phyloP scores from a whole-genome alignment of 2,797 vertebrate species.

The Mallotus villosus region DNA sequence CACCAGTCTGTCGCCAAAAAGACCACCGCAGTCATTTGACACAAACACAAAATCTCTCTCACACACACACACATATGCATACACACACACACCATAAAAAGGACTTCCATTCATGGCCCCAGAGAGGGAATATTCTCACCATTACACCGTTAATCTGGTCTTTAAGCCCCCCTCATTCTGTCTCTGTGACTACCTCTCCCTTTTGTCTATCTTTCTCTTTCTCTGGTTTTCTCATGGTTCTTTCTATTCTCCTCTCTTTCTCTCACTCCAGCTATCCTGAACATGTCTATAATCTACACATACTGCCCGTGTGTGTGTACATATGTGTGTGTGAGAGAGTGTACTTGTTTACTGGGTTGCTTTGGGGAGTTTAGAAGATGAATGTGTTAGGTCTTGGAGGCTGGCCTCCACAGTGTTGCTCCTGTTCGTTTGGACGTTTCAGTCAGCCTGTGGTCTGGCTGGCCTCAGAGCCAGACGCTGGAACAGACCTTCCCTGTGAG shows the following conservation, averaged over 20 bases:
- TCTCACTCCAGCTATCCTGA: background rate
- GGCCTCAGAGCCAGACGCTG: background rate
- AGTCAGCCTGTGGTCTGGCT: slow-evolving; percentile 40
- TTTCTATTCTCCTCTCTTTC: background rate
- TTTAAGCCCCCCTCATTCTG: slow-evolving; percentile 32
- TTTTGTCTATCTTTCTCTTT: slow-evolving; percentile 13
- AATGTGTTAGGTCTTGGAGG: slow-evolving; percentile 13
- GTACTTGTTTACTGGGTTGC: background rate
- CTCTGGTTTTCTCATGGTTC: background rate
- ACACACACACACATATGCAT: slow-evolving; percentile 37
- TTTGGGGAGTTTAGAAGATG: slow-evolving; percentile 31
- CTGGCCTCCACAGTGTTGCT: background rate
- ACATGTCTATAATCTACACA: background rate
- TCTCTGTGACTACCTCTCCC: background rate
- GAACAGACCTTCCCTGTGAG: background rate
- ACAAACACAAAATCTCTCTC: background rate
- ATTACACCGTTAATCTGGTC: slow-evolving; percentile 50
- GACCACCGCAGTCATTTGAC: slow-evolving; percentile 37
- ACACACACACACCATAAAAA: slow-evolving; percentile 45
- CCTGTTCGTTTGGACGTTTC: slow-evolving; percentile 31
- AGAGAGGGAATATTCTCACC: slow-evolving; percentile 36
- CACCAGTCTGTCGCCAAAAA: slow-evolving; percentile 45
- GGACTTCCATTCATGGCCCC: slow-evolving; percentile 57
- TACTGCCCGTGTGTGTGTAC: slow-evolving; percentile 1
- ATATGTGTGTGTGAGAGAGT: background rate